Evolutionary conservation across 2,888 invertebrate genomes (phyloP).

Genomic region (Trachelus iudaicus): DNA sequence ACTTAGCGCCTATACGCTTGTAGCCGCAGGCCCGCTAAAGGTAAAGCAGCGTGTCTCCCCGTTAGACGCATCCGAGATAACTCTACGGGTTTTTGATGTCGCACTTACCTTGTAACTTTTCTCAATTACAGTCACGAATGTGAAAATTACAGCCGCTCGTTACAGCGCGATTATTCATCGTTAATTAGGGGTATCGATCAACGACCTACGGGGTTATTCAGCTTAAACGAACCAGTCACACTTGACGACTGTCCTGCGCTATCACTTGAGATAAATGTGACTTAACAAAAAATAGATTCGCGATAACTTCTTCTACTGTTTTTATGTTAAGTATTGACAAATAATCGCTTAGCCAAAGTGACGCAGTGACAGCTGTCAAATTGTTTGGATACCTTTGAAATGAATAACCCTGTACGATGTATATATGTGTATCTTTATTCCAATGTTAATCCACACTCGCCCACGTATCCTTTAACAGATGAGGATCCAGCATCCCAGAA

Average conservation of each 20-base stretch:
- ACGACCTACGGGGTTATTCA: not conserved
- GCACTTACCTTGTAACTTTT: conserved; percentile 6
- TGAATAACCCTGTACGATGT: not conserved
- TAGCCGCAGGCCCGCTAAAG: not conserved
- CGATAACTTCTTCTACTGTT: not conserved
- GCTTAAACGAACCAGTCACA: not conserved
- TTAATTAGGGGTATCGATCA: conserved; percentile 12
- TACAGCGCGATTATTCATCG: conserved; percentile 34
- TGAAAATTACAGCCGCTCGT: conserved; percentile 12
- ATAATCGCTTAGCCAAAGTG: not conserved
- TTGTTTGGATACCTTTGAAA: not conserved
- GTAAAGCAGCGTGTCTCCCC: not conserved
- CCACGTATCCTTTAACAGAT: not conserved
- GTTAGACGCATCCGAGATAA: conserved; percentile 9
- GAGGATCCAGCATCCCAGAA: not conserved
- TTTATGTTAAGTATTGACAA: not conserved
- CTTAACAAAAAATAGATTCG: not conserved
- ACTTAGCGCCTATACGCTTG: conserved; percentile 39
- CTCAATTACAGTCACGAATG: conserved; percentile 7
- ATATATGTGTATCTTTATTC: not conserved
- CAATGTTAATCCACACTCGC: not conserved
- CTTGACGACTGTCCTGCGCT: not conserved
- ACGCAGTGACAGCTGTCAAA: not conserved
- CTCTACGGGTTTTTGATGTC: conserved; percentile 16
- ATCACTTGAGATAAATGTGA: not conserved